Evolutionary conservation across 2,888 invertebrate genomes (phyloP).

Genomic region (Litoditis marina): DNA sequence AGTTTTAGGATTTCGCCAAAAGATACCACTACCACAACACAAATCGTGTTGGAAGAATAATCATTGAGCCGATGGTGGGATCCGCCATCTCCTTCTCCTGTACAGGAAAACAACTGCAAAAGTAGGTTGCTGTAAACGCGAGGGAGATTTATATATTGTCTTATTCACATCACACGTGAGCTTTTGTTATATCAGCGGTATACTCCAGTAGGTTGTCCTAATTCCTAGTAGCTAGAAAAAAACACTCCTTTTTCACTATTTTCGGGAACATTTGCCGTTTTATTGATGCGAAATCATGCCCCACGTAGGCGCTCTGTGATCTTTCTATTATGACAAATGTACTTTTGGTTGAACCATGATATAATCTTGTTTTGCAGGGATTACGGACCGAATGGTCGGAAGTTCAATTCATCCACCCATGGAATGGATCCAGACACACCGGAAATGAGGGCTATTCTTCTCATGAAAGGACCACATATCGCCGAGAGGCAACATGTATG

Average conservation of each 20-base stretch:
- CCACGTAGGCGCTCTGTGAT: too few species aligned
- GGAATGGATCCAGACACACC: constrained; percentile 34
- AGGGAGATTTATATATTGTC: neutral
- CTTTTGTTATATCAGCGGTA: neutral
- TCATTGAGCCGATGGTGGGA: constrained; percentile 65
- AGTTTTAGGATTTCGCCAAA: constrained; percentile 67
- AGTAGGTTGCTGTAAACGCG: constrained; percentile 9
- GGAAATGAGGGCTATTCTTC: constrained; percentile 45
- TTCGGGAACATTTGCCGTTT: too few species aligned
- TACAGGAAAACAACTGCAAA: constrained; percentile 22
- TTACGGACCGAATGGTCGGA: constrained; percentile 26
- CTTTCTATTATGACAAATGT: too few species aligned
- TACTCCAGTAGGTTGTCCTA: too few species aligned
- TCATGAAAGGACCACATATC: constrained; percentile 67
- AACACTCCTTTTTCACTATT: too few species aligned
- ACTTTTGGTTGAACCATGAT: neutral
- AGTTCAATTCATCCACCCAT: constrained; percentile 42
- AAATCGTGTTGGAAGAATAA: constrained; percentile 62
- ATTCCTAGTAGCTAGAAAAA: too few species aligned
- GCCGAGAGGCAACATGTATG: too few species aligned
- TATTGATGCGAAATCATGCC: too few species aligned
- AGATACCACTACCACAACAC: constrained; percentile 71
- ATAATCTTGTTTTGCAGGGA: constrained; percentile 3
- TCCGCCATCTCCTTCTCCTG: constrained; percentile 41
- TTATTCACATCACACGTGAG: neutral